These are phyloP conservation scores for Pampusana beccarii DNA, from an alignment of 2,113 vertebrate genomes.

Conservation along the genomic window DNA sequence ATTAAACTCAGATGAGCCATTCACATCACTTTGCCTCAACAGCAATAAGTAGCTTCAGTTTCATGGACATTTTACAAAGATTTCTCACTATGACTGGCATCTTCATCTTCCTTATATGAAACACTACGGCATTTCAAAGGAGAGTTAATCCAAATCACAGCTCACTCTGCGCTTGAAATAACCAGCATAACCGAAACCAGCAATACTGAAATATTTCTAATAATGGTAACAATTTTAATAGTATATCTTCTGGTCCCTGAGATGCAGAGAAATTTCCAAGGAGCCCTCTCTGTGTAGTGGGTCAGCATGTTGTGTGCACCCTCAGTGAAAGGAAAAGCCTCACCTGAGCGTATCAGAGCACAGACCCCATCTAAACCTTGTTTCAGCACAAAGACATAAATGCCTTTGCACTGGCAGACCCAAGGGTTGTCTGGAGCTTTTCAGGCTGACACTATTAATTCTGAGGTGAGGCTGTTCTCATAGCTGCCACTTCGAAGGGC, in stretches of 20 bases:
- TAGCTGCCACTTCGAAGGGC: not conserved
- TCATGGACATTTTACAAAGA: not conserved
- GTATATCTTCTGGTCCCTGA: not conserved
- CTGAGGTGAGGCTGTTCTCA: not conserved
- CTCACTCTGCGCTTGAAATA: not conserved
- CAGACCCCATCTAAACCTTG: not conserved
- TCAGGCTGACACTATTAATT: not conserved
- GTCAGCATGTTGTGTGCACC: accelerated
- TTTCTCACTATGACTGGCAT: not conserved
- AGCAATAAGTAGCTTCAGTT: not conserved
- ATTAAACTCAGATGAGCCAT: not conserved
- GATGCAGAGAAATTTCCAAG: not conserved
- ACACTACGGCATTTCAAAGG: not conserved
- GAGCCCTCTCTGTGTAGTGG: not conserved
- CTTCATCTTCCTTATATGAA: not conserved
- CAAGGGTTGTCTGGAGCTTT: not conserved
- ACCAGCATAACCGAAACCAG: not conserved
- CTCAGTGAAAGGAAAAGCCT: not conserved
- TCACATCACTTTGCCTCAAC: not conserved
- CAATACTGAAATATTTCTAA: not conserved
- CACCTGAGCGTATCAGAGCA: not conserved
- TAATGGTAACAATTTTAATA: not conserved
- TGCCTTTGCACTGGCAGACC: not conserved
- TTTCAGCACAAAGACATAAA: not conserved
- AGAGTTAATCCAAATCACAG: not conserved